These are phyloP conservation scores for Loriculus beryllinus DNA, from an alignment of 2,797 vertebrate genomes.

Conservation along the genomic window DNA sequence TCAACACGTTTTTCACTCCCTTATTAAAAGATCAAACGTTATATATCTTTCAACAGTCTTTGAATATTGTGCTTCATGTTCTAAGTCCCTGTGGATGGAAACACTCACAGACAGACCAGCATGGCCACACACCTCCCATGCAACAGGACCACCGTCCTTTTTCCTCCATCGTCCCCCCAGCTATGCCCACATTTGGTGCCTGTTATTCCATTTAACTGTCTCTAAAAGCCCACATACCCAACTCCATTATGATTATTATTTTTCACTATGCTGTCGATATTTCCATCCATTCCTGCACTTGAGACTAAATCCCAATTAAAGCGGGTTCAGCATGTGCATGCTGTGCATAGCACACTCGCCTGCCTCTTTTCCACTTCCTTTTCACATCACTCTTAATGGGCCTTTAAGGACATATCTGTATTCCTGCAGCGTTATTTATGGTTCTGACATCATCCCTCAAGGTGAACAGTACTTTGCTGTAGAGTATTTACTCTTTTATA, in stretches of 20 bases:
- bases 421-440: slow-evolving; percentile 34
- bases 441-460: slow-evolving; percentile 62
- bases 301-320: background rate
- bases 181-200: background rate
- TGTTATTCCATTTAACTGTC: background rate
- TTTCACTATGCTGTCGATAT: background rate
- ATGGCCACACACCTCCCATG: background rate
- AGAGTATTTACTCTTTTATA: slow-evolving; percentile 10
- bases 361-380: slow-evolving; percentile 32
- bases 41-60: background rate
- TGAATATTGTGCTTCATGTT: background rate
- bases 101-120: background rate
- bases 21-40: background rate
- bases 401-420: slow-evolving; percentile 33
- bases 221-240: background rate
- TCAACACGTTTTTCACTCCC: background rate
- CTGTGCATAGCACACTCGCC: background rate
- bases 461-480: slow-evolving; percentile 40
- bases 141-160: background rate
- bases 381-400: slow-evolving; percentile 36
- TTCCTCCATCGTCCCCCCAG: background rate
- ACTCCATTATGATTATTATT: background rate
- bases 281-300: background rate
- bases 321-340: background rate
- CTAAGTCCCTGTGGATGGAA: background rate